Evolutionary conservation across 1,140 invertebrate species (phyloP), one percentile per base, ranked within the genome.

Genomic region (Anastrepha ludens): DNA sequence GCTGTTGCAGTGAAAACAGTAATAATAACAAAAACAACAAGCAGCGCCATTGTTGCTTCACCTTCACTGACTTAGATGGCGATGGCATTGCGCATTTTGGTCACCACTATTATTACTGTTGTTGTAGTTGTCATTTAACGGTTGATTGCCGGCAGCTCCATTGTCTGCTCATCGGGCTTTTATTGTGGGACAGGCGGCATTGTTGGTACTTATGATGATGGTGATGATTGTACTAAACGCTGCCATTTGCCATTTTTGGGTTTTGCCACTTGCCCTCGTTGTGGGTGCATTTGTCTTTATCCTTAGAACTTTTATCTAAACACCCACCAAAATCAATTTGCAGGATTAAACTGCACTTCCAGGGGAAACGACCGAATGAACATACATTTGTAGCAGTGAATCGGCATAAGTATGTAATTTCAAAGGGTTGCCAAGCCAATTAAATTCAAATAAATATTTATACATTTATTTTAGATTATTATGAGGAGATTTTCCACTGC

Each of bases 321-420:
- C 91, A 92, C 91, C 91, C 91, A 92, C 91, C 91, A 90, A 92
- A 92, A 92, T 92, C 91, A 92, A 92, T 92, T 92, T 92, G 90
- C 89, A 90, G 91, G 89, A 92, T 91, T 92, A 59, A 87, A 62
- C 78, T 55, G 15, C 17, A 44, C 15, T 47, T 20, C 62, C 15
- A 55, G 47, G 74, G 74, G n/a, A 55, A 20, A 47, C 4, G 9
- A 6, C 50, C n/a, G 29, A 29, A 29, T 55, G 74, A 29, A 50
- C n/a, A n/a, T 55, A 47, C 74, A 9, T 74, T 81, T 81, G 74
- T 55, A 81, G 9, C 74, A 15, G 74, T 81, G 0, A 58, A 81
- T 13, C n/a, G 17, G 41, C 2, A 29, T 15, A 15, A 29, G 13
- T 81, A 29, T 81, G 47, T 55, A 81, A 58, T 11, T 41, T 39